Evolutionary conservation across 1,140 invertebrate genomes (phyloP).

Genomic region (Caerostris extrusa): DNA sequence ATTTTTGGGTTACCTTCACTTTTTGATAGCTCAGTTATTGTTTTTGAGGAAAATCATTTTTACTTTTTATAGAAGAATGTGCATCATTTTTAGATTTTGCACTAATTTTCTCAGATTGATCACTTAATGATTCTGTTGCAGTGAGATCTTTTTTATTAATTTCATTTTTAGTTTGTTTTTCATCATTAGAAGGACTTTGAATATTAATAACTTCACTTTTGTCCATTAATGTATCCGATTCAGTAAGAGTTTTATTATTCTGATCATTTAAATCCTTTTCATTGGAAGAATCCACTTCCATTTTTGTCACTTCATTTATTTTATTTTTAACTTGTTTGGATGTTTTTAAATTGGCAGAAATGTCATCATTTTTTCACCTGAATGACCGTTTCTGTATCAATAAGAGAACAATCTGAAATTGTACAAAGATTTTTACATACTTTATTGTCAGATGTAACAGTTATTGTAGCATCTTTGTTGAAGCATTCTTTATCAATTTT

Average conservation of each 20-base stretch:
- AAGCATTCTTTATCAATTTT: too few species aligned
- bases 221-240: conserved; percentile 80
- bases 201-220: conserved; percentile 77
- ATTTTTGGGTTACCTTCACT: conserved; percentile 24
- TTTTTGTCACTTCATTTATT: background rate
- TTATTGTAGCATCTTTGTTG: too few species aligned
- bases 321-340: background rate
- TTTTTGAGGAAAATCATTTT: background rate
- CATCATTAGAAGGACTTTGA: conserved; percentile 74
- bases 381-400: background rate
- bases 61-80: background rate
- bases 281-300: background rate
- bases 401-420: background rate
- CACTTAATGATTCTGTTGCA: background rate
- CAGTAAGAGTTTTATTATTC: background rate
- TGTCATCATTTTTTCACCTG: background rate
- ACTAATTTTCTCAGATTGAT: conserved; percentile 42
- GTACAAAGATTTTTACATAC: background rate
- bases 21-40: background rate
- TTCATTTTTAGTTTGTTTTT: conserved; percentile 80
- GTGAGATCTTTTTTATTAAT: conserved; percentile 78
- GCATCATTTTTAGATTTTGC: conserved; percentile 55
- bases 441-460: too few species aligned
- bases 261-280: background rate
- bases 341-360: background rate